Conservation (phyloP, 2,888 invertebrate genomes). For the Drosophila siamana region DNA sequence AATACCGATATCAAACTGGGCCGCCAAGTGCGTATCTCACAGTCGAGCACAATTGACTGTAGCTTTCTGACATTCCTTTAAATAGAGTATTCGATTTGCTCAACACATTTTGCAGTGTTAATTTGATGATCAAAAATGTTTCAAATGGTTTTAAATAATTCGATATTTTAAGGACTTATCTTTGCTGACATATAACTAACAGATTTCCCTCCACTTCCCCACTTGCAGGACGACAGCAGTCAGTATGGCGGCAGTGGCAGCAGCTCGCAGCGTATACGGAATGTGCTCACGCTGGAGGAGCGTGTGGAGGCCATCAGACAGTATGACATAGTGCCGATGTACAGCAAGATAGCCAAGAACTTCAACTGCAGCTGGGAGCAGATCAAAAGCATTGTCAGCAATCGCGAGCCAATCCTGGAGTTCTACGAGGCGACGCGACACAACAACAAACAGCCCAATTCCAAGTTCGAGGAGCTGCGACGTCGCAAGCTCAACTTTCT, state of each 20-base stretch:
- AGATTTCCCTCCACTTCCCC: too few species aligned
- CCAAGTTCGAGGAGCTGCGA: conserved; percentile 67
- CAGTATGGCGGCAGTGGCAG: conserved; percentile 24
- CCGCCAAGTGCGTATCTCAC: too few species aligned
- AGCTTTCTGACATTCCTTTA: too few species aligned
- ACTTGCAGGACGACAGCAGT: conserved; percentile 54
- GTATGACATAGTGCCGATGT: conserved; percentile 82
- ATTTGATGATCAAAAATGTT: too few species aligned
- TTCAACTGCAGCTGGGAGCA: conserved; percentile 84
- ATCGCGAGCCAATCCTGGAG: conserved; percentile 80
- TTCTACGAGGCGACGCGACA: conserved; percentile 78
- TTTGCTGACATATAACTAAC: too few species aligned
- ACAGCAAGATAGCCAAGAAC: conserved; percentile 83
- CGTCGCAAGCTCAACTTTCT: conserved; percentile 78
- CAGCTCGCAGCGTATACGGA: conserved; percentile 71
- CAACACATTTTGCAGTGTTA: too few species aligned
- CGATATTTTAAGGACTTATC: too few species aligned
- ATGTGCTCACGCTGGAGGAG: conserved; percentile 81
- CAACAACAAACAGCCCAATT: conserved; percentile 44
- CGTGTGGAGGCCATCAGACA: conserved; percentile 82
- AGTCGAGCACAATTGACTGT: too few species aligned
- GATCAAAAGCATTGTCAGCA: conserved; percentile 81
- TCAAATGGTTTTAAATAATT: too few species aligned
- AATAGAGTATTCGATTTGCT: too few species aligned
- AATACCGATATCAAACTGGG: too few species aligned